Evolutionary conservation across 2,797 vertebrate genomes (phyloP).

Genomic region (Leuciscus waleckii): DNA sequence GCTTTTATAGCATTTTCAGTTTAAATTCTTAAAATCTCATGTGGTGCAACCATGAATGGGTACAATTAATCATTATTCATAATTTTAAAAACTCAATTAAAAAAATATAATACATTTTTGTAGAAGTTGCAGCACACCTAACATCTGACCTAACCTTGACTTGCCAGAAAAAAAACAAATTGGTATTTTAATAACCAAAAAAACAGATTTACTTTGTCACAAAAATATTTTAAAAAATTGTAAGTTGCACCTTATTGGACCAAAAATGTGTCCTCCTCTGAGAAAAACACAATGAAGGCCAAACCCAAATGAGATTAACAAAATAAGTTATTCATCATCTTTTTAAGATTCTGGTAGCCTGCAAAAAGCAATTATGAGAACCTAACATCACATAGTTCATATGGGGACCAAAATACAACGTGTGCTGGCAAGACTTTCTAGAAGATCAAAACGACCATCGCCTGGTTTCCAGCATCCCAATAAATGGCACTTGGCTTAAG

Average conservation of each 20-base stretch:
- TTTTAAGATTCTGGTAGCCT: slow-evolving; percentile 20
- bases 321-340: not conserved
- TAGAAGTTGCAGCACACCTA: not conserved
- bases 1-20: not conserved
- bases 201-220: not conserved
- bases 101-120: not conserved
- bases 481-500: slow-evolving; percentile 76
- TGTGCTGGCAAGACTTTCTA: slow-evolving; percentile 32
- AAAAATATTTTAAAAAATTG: not conserved
- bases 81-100: not conserved
- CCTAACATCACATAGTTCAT: slow-evolving; percentile 33
- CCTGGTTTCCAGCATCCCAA: slow-evolving; percentile 50
- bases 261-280: not conserved
- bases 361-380: slow-evolving; percentile 26
- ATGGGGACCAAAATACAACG: slow-evolving; percentile 25
- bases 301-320: not conserved
- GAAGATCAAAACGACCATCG: slow-evolving; percentile 44
- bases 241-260: slow-evolving; percentile 33
- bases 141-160: not conserved
- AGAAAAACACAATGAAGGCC: not conserved
- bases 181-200: not conserved
- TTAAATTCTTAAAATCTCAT: not conserved
- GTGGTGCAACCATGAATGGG: not conserved
- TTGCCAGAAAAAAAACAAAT: too few species aligned
- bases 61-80: not conserved